These are phyloP conservation scores for Xylota segnis DNA, from an alignment of 2,888 invertebrate species.

Conservation along the genomic window DNA sequence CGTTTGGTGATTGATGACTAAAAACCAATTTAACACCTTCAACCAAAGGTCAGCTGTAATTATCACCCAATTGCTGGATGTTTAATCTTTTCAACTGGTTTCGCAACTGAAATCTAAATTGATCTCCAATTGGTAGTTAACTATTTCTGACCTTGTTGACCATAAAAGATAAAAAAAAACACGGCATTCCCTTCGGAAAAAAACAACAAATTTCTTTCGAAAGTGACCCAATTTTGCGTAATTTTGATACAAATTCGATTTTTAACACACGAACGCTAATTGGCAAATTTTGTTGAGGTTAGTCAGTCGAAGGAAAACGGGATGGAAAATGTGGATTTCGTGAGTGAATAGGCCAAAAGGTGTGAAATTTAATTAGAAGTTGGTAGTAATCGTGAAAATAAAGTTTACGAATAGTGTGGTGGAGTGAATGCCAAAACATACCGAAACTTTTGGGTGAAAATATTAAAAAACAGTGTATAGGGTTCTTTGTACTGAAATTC, in stretches of 20 bases:
- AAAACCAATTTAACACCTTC: conserved; percentile 8
- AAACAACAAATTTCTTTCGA: conserved; percentile 36
- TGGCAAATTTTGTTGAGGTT: conserved; percentile 3
- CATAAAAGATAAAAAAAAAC: no score
- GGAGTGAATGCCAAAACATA: not conserved
- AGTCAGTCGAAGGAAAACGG: not conserved
- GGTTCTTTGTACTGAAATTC: no score
- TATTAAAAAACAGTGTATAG: not conserved
- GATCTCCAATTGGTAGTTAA: not conserved
- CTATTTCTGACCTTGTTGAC: conserved; percentile 27
- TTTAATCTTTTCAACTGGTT: not conserved
- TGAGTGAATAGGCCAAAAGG: not conserved
- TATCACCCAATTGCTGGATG: not conserved
- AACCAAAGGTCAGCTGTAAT: conserved; percentile 30
- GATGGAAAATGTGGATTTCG: not conserved
- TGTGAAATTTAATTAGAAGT: conserved; percentile 1
- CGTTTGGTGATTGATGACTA: not conserved
- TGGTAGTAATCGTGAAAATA: not conserved
- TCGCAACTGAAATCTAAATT: not conserved
- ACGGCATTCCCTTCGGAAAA: not conserved
- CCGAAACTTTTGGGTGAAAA: not conserved
- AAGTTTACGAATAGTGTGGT: not conserved
- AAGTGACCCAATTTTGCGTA: conserved; percentile 45
- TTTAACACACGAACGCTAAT: conserved; percentile 30
- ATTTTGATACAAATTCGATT: conserved; percentile 26